These are phyloP conservation scores for Drosophila pegasa DNA, from an alignment of 2,888 invertebrate species.

Conservation along the genomic window DNA sequence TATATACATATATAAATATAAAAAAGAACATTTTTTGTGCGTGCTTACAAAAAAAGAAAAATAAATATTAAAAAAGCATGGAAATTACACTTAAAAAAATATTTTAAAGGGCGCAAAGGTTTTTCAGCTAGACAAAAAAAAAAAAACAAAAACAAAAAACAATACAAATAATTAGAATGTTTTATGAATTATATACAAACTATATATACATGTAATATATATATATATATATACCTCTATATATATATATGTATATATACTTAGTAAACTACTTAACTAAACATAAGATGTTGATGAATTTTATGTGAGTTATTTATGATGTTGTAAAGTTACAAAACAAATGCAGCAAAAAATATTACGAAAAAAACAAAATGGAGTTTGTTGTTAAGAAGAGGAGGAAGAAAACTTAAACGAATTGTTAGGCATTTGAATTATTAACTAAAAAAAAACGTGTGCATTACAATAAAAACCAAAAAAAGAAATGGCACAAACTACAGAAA, in stretches of 20 bases:
- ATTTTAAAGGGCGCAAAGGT: slow-evolving; percentile 4
- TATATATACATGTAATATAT: background rate
- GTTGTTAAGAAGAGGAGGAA: background rate
- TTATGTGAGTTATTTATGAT: slow-evolving; percentile 75
- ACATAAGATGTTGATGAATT: slow-evolving; percentile 72
- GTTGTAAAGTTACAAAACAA: slow-evolving; percentile 59
- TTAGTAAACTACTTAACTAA: slow-evolving; percentile 29
- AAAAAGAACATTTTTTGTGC: slow-evolving; percentile 2
- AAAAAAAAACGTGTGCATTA: slow-evolving; percentile 48
- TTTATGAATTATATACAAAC: slow-evolving; percentile 77
- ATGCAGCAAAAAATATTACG: slow-evolving; percentile 19
- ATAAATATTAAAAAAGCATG: background rate
- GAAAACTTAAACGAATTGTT: slow-evolving; percentile 45
- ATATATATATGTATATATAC: background rate
- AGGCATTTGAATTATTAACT: slow-evolving; percentile 44
- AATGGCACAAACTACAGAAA: slow-evolving; percentile 15
- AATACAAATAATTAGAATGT: slow-evolving; percentile 69
- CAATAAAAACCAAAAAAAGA: slow-evolving; percentile 36
- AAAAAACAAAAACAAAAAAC: slow-evolving; percentile 28
- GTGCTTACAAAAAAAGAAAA: background rate
- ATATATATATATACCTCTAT: background rate
- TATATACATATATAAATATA: slow-evolving; percentile 5
- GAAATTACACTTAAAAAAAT: slow-evolving; percentile 3
- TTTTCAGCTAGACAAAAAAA: slow-evolving; percentile 15
- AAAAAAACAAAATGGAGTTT: slow-evolving; percentile 18